Conservation (phyloP, 2,113 vertebrate genomes). For the Trochalopteron elliotii region DNA sequence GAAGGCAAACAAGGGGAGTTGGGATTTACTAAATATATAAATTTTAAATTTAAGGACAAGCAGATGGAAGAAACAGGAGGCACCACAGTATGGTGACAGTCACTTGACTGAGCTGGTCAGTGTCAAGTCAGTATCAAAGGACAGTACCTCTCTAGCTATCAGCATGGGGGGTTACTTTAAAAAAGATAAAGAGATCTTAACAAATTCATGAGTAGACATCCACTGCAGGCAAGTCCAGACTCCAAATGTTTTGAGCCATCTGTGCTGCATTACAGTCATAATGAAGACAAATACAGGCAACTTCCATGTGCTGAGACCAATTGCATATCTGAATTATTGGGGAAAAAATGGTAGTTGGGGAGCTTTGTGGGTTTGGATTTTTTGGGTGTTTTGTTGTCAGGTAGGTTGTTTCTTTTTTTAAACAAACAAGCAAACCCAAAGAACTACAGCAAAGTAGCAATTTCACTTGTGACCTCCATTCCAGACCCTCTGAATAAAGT, state of each 20-base stretch:
- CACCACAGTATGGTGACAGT: not conserved
- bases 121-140: not conserved
- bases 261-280: not conserved
- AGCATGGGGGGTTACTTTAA: not conserved
- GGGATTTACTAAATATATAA: not conserved
- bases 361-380: rapidly evolving
- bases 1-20: not conserved
- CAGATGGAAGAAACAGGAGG: not conserved
- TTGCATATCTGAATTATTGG: not conserved
- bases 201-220: not conserved
- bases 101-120: not conserved
- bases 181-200: not conserved
- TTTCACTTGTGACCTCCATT: not conserved
- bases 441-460: not conserved
- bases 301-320: not conserved
- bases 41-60: not conserved
- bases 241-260: not conserved
- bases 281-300: not conserved
- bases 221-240: not conserved
- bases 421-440: rapidly evolving
- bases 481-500: not conserved
- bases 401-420: not conserved
- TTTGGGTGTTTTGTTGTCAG: not conserved
- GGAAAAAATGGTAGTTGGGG: not conserved
- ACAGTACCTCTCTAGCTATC: not conserved